Percentiles rank a stretch among this genome's conserved stretches.
Conservation (phyloP, 2,888 invertebrate species). For the Eilema griseolum region DNA sequence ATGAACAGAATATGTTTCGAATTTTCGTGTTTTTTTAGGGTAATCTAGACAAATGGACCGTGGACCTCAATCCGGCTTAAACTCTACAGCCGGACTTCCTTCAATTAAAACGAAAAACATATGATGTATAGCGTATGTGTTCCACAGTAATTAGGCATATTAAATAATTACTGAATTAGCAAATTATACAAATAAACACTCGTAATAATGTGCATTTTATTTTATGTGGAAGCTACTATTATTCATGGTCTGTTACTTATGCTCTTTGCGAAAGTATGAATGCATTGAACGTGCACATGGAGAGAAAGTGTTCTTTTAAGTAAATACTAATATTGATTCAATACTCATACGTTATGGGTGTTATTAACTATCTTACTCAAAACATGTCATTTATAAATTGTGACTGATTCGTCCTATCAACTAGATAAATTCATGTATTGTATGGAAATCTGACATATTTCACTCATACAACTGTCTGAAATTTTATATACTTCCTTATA, state of each 20-base stretch:
- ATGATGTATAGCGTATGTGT: constrained; percentile 5
- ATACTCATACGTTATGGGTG: too few relatives aligned
- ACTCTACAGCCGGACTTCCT: constrained; percentile 6
- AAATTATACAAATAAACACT: constrained; percentile 15
- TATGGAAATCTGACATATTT: too few relatives aligned
- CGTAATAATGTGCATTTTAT: constrained; percentile 38
- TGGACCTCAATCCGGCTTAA: not conserved
- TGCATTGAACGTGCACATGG: constrained; percentile 54
- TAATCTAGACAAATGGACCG: not conserved
- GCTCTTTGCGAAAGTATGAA: constrained; percentile 51
- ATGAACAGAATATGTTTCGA: not conserved
- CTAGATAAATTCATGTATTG: too few relatives aligned
- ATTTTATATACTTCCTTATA: too few relatives aligned
- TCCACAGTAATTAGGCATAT: constrained; percentile 8
- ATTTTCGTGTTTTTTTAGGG: not conserved
- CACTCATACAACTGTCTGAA: too few relatives aligned
- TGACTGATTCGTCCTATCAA: too few relatives aligned
- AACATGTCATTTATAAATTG: too few relatives aligned
- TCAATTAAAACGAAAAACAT: constrained; percentile 28
- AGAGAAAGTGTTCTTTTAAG: constrained; percentile 67
- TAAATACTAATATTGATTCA: constrained; percentile 41
- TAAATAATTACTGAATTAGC: constrained; percentile 1
- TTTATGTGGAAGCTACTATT: constrained; percentile 25
- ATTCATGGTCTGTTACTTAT: constrained; percentile 34
- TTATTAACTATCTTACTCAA: too few relatives aligned